A percentile compares a stretch with the other conserved stretches of the same genome.
These are phyloP conservation scores for Atta cephalotes DNA, from an alignment of 1,140 invertebrate species.

Conservation along the genomic window DNA sequence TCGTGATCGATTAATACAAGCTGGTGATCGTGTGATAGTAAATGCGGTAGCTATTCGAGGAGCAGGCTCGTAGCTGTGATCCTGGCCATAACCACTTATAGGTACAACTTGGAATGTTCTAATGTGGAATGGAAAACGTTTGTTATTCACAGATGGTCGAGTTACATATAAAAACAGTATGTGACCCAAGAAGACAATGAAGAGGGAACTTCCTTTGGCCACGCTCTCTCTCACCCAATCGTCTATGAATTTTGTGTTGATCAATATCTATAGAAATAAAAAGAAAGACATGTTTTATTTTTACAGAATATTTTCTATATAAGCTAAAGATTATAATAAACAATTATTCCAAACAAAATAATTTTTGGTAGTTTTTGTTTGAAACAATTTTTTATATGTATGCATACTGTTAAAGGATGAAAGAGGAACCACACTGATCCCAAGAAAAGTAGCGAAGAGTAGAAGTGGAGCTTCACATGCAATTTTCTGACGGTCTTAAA, in stretches of 20 bases:
- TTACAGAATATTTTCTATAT: slow-evolving; percentile 4
- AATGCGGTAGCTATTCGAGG: slow-evolving; percentile 68
- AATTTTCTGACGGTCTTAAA: slow-evolving; percentile 77
- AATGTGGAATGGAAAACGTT: slow-evolving; percentile 82
- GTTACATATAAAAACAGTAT: slow-evolving; percentile 90
- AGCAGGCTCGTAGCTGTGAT: slow-evolving; percentile 79
- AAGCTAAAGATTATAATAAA: not conserved
- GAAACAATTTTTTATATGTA: not conserved
- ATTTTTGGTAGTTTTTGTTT: slow-evolving; percentile 18
- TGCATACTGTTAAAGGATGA: slow-evolving; percentile 79
- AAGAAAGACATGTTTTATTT: slow-evolving; percentile 37
- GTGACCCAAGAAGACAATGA: slow-evolving; percentile 92
- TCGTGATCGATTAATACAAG: slow-evolving; percentile 23
- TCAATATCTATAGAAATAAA: slow-evolving; percentile 89
- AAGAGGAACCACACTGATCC: slow-evolving; percentile 87
- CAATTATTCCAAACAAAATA: slow-evolving; percentile 4
- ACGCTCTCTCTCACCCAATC: slow-evolving; percentile 97
- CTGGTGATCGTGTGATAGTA: slow-evolving; percentile 69
- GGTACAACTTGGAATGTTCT: slow-evolving; percentile 82
- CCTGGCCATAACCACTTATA: slow-evolving; percentile 76
- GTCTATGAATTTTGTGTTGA: slow-evolving; percentile 94
- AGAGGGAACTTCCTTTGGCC: slow-evolving; percentile 92
- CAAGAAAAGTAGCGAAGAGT: slow-evolving; percentile 94
- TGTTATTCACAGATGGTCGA: slow-evolving; percentile 78
- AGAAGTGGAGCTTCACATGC: slow-evolving; percentile 87